These are phyloP conservation scores for Hemicentrotus pulcherrimus DNA, from an alignment of 35 echinoderm and acorn worm species.

Conservation along the genomic window DNA sequence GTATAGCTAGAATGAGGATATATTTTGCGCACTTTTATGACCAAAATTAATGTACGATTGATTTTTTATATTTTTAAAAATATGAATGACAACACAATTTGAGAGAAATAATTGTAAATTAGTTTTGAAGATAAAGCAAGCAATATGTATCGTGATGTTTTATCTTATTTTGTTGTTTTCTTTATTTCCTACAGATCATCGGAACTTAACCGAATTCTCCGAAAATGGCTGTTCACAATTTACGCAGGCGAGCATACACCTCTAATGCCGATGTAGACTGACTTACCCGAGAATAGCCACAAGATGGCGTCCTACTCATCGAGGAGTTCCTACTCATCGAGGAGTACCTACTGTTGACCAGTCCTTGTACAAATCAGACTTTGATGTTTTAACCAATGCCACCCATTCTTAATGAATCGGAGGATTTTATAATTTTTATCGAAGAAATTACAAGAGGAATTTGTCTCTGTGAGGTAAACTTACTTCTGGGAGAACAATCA, in stretches of 20 bases:
- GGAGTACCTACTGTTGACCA: not conserved
- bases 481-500: not conserved
- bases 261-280: not conserved
- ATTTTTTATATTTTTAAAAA: too few species aligned
- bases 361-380: too few species aligned
- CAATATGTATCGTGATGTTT: not conserved
- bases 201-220: constrained; percentile 15
- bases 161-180: not conserved
- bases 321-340: not conserved
- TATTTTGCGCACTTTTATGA: too few species aligned
- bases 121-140: not conserved
- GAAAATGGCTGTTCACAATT: not conserved
- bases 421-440: too few species aligned
- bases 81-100: not conserved
- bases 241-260: constrained; percentile 19
- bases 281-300: not conserved
- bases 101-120: not conserved
- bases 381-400: too few species aligned
- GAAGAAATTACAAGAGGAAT: not conserved
- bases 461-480: not conserved
- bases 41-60: too few species aligned
- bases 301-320: not conserved
- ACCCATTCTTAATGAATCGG: too few species aligned
- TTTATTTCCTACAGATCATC: not conserved
- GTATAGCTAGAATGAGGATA: too few species aligned